Percentiles rank a stretch among this genome's conserved stretches.
phyloP scores from a whole-genome alignment of 1,140 invertebrate genomes.

The Zaprionus kolodkinae region DNA sequence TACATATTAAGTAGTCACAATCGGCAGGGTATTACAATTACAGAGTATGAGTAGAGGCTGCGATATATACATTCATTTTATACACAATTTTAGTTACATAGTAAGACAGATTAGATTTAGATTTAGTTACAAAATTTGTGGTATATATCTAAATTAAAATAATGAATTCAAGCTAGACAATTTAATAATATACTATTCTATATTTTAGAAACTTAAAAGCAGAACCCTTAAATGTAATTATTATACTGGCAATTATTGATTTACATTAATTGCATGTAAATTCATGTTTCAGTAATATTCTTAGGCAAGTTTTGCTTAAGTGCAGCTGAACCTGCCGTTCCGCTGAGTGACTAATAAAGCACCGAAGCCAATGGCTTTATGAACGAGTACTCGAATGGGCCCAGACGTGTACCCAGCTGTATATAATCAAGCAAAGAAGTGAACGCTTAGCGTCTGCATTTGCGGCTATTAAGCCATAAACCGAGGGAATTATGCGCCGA shows the following conservation, averaged over 20 bases:
- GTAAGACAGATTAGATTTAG: too few relatives aligned
- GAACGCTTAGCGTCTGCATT: constrained; percentile 61
- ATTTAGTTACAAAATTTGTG: too few relatives aligned
- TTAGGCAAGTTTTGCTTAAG: neutral
- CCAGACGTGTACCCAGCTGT: constrained; percentile 17
- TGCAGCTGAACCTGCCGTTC: constrained; percentile 15
- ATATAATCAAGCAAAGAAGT: constrained; percentile 63
- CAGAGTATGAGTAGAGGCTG: neutral
- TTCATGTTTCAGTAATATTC: neutral
- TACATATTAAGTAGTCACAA: neutral
- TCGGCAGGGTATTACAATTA: neutral
- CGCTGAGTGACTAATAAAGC: constrained; percentile 38
- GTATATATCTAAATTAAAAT: too few relatives aligned
- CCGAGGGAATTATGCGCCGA: constrained; percentile 36
- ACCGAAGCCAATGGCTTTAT: constrained; percentile 24
- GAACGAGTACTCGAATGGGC: constrained; percentile 21
- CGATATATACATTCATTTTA: too few relatives aligned
- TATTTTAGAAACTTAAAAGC: too few relatives aligned
- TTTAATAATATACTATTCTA: too few relatives aligned
- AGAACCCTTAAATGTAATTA: neutral
- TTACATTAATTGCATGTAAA: neutral
- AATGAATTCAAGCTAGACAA: too few relatives aligned
- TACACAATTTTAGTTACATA: too few relatives aligned
- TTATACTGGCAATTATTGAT: neutral
- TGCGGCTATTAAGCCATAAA: constrained; percentile 76